These are phyloP conservation scores for Mimachlamys varia DNA, from an alignment of 2,888 invertebrate genomes.

Conservation along the genomic window DNA sequence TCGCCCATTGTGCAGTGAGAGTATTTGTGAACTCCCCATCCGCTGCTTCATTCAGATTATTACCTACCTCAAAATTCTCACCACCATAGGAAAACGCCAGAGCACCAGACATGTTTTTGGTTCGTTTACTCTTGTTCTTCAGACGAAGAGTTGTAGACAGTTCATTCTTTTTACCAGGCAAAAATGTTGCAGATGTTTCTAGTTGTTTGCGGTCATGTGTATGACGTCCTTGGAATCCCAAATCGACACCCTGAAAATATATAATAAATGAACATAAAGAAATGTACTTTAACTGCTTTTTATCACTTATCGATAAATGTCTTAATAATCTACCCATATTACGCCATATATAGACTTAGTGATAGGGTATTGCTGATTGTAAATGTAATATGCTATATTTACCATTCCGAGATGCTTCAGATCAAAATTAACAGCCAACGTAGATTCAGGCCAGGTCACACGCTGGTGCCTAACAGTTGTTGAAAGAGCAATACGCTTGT, in stretches of 20 bases:
- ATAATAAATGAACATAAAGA: no score
- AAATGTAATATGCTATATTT: neutral
- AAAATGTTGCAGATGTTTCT: conserved; percentile 59
- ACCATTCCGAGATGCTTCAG: neutral
- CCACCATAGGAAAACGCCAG: conserved; percentile 65
- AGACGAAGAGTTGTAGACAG: conserved; percentile 57
- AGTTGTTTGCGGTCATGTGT: conserved; percentile 59
- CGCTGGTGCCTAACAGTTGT: conserved; percentile 51
- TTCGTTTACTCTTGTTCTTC: conserved; percentile 60
- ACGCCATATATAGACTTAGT: neutral
- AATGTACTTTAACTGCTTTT: no score
- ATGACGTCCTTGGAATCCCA: conserved; percentile 61
- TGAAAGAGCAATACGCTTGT: conserved; percentile 55
- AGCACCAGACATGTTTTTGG: conserved; percentile 58
- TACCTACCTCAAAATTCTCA: conserved; percentile 60
- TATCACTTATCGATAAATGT: no score
- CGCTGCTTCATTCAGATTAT: conserved; percentile 58
- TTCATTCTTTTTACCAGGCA: conserved; percentile 59
- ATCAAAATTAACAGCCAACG: neutral
- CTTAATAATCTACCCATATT: no score
- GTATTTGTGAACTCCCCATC: conserved; percentile 60
- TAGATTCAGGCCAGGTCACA: neutral
- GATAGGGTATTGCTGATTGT: no score
- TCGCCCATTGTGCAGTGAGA: conserved; percentile 57
- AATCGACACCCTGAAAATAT: conserved; percentile 63